phyloP scores from a whole-genome alignment of 2,888 invertebrate species.

The Drosophila demipolita region DNA sequence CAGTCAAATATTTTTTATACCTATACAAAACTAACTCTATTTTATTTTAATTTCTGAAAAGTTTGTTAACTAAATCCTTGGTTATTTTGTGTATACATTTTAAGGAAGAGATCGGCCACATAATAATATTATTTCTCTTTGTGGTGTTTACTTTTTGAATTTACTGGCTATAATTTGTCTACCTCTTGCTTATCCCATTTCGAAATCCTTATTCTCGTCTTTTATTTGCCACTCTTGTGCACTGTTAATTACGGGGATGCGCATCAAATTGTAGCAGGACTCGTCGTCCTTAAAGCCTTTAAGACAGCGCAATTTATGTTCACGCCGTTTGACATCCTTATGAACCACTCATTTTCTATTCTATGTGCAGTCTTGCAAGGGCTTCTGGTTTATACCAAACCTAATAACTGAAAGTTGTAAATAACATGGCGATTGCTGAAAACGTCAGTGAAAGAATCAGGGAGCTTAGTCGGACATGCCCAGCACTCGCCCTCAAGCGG shows the following conservation, averaged over 20 bases:
- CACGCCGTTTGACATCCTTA: slow-evolving; percentile 35
- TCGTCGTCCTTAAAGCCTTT: slow-evolving; percentile 32
- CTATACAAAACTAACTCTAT: background rate
- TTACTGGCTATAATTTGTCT: slow-evolving; percentile 14
- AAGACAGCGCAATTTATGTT: slow-evolving; percentile 43
- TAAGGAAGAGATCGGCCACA: background rate
- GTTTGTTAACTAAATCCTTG: background rate
- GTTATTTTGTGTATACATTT: background rate
- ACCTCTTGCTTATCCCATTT: background rate
- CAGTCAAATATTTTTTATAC: background rate
- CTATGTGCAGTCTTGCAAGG: slow-evolving; percentile 7
- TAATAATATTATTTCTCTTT: background rate
- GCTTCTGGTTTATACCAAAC: slow-evolving; percentile 52
- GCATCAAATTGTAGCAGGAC: slow-evolving; percentile 28
- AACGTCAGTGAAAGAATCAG: slow-evolving; percentile 42
- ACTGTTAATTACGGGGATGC: slow-evolving; percentile 48
- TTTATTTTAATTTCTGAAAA: background rate
- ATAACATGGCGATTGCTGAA: slow-evolving; percentile 46
- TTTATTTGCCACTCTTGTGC: slow-evolving; percentile 6
- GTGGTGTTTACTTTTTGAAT: slow-evolving; percentile 21
- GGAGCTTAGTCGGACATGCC: slow-evolving; percentile 23
- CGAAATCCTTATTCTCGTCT: background rate
- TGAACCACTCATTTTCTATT: slow-evolving; percentile 36
- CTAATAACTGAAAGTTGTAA: slow-evolving; percentile 57
- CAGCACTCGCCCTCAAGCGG: slow-evolving; percentile 11